These are phyloP conservation scores for Chiroxiphia lanceolata DNA, from an alignment of 2,797 vertebrate species.

Conservation along the genomic window DNA sequence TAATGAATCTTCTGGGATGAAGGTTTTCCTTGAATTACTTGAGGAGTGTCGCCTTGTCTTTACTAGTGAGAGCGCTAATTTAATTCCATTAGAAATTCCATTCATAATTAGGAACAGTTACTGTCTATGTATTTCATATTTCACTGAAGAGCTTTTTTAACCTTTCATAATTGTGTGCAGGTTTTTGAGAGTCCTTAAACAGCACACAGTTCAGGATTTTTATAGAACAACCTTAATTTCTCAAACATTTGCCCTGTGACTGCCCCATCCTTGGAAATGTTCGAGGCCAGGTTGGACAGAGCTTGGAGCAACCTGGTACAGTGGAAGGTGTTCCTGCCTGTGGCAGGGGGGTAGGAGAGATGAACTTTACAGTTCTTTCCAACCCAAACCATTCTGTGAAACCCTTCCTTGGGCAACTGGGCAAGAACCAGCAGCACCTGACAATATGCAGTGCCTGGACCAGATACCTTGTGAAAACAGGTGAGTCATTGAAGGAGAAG, in stretches of 20 bases:
- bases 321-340: neutral
- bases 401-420: neutral
- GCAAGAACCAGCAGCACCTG: neutral
- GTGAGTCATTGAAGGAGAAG: neutral
- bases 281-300: fast-evolving
- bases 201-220: neutral
- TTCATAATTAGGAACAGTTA: neutral
- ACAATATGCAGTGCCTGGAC: neutral
- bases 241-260: neutral
- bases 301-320: fast-evolving
- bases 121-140: fast-evolving
- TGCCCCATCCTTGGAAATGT: neutral
- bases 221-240: neutral
- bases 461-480: neutral
- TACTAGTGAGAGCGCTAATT: neutral
- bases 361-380: neutral
- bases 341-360: neutral
- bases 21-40: neutral
- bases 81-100: neutral
- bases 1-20: neutral
- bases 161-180: neutral
- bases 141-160: neutral
- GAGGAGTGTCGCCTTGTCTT: neutral
- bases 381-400: neutral
- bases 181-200: neutral